These are phyloP conservation scores for Nesidiocoris tenuis DNA, from an alignment of 2,888 invertebrate species.

Conservation along the genomic window DNA sequence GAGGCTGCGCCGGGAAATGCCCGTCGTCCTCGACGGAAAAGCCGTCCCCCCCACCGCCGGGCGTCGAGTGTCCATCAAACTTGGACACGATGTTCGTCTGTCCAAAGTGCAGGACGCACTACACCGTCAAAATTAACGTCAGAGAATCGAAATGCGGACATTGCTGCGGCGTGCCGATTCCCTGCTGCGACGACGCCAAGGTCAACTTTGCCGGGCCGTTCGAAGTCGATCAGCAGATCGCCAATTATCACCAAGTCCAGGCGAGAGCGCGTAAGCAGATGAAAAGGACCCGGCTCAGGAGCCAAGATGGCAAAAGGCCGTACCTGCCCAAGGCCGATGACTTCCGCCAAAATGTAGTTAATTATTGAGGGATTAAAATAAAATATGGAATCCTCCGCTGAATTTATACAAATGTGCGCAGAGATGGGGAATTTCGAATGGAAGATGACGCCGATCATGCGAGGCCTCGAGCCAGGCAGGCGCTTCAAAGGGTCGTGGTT, in stretches of 20 bases:
- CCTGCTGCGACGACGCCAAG: not conserved
- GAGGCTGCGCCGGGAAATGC: not conserved
- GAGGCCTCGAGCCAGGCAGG: no score
- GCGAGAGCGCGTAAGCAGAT: not conserved
- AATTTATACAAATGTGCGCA: no score
- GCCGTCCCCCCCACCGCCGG: not conserved
- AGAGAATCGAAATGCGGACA: constrained; percentile 9
- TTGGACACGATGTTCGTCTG: constrained; percentile 11
- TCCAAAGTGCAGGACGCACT: constrained; percentile 10
- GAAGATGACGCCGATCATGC: no score
- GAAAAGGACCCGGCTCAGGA: not conserved
- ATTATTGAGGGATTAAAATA: no score
- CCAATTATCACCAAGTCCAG: not conserved
- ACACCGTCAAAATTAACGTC: constrained; percentile 1
- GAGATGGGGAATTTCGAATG: no score
- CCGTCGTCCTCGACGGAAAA: not conserved
- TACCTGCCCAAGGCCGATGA: not conserved
- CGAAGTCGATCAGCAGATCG: not conserved
- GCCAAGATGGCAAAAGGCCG: not conserved
- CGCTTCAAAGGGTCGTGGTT: no score
- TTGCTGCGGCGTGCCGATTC: not conserved
- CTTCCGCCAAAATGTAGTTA: no score
- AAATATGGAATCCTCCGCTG: no score
- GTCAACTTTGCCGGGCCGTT: not conserved
- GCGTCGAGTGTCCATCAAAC: not conserved